Conservation (phyloP, 2,888 invertebrate species). For the Poecilus cupreus region DNA sequence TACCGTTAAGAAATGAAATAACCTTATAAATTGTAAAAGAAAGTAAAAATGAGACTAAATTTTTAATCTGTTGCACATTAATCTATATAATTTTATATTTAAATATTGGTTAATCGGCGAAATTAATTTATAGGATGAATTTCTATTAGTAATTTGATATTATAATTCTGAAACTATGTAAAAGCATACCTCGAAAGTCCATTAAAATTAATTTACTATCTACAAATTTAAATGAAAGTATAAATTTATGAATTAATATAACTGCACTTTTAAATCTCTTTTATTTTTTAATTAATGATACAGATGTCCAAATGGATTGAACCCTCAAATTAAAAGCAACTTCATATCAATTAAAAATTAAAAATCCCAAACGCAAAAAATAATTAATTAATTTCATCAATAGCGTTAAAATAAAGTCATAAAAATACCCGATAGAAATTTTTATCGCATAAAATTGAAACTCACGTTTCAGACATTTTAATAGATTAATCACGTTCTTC, state of each 20-base stretch:
- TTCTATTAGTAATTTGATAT: background rate
- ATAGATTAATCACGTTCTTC: conserved; percentile 55
- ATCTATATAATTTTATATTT: too few relatives aligned
- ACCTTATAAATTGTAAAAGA: too few relatives aligned
- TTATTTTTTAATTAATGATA: conserved; percentile 12
- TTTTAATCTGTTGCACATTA: too few relatives aligned
- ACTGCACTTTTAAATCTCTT: background rate
- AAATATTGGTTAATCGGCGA: background rate
- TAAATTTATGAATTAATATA: conserved; percentile 21
- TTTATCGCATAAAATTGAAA: conserved; percentile 31
- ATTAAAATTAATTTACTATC: conserved; percentile 28
- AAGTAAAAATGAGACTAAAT: too few relatives aligned
- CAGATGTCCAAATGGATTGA: background rate
- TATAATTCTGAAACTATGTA: background rate
- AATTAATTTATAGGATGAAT: conserved; percentile 1
- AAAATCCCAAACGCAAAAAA: background rate
- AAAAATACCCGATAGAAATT: background rate
- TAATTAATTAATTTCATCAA: conserved; percentile 38
- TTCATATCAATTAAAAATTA: conserved; percentile 33
- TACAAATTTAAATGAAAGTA: background rate
- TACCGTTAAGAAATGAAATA: too few relatives aligned
- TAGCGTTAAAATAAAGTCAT: conserved; percentile 45
- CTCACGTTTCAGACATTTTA: conserved; percentile 43
- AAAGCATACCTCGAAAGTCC: background rate
- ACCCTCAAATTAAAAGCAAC: conserved; percentile 5